phyloP scores from a whole-genome alignment of 2,888 invertebrate genomes.

The Chalcosyrphus nemorum region DNA sequence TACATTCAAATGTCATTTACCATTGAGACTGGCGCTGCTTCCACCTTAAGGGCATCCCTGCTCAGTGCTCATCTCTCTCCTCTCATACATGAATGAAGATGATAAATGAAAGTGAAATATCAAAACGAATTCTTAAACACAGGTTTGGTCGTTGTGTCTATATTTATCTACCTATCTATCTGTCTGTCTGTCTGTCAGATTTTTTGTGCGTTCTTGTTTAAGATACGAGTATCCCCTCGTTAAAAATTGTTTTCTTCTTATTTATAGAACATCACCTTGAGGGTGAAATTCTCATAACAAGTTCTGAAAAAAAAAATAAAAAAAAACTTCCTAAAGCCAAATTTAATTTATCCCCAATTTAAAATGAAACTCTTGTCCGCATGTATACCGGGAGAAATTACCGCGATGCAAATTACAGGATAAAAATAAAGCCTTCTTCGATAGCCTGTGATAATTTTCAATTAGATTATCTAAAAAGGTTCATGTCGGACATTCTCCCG shows the following conservation, averaged over 20 bases:
- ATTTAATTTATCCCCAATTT: constrained; percentile 62
- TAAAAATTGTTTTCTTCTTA: constrained; percentile 16
- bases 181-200: neutral
- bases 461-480: constrained; percentile 67
- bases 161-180: constrained; percentile 24
- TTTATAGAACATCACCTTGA: constrained; percentile 45
- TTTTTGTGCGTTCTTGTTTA: constrained; percentile 1
- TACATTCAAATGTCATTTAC: constrained; percentile 66
- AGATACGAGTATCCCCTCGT: constrained; percentile 15
- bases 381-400: no score
- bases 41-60: constrained; percentile 46
- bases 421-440: constrained; percentile 56
- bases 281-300: constrained; percentile 45
- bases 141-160: constrained; percentile 10
- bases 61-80: constrained; percentile 5
- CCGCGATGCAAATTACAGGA: constrained; percentile 52
- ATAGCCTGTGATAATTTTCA: constrained; percentile 67
- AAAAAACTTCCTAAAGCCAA: constrained; percentile 22
- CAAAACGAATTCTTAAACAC: constrained; percentile 55
- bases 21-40: constrained; percentile 40
- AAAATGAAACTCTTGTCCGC: constrained; percentile 63
- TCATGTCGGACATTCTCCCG: neutral
- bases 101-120: constrained; percentile 69
- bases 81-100: constrained; percentile 32
- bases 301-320: neutral